Evolutionary conservation across 1,140 invertebrate species (phyloP).

Genomic region (Aphelenchoides besseyi): DNA sequence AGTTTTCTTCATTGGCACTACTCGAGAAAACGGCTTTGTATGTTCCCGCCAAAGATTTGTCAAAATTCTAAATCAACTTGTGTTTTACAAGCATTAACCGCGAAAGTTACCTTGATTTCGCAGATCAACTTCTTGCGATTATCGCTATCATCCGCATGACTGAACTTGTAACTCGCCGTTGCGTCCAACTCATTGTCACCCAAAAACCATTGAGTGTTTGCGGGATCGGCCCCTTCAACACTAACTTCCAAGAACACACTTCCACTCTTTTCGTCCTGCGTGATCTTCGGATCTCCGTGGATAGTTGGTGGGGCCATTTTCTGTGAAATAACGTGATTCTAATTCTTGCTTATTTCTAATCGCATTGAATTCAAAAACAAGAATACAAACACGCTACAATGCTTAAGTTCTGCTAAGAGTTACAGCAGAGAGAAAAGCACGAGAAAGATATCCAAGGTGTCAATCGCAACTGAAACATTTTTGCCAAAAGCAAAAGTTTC

Average conservation of each 20-base stretch:
- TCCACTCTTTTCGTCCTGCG: constrained; percentile 49
- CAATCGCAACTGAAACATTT: too few species aligned
- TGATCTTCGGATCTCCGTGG: constrained; percentile 60
- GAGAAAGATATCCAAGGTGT: too few species aligned
- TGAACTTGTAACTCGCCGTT: constrained; percentile 52
- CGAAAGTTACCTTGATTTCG: constrained; percentile 58
- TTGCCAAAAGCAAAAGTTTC: too few species aligned
- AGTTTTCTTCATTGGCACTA: constrained; percentile 58
- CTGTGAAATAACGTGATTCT: too few species aligned
- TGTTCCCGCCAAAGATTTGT: constrained; percentile 58
- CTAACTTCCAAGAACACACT: constrained; percentile 54
- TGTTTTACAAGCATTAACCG: constrained; percentile 24
- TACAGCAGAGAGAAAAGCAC: too few species aligned
- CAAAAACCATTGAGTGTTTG: constrained; percentile 60
- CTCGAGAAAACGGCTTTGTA: constrained; percentile 58
- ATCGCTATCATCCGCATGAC: constrained; percentile 54
- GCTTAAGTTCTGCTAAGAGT: too few species aligned
- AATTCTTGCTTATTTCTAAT: too few species aligned
- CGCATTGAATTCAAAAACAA: too few species aligned
- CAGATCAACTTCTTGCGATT: constrained; percentile 53
- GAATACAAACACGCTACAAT: neutral
- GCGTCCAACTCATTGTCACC: constrained; percentile 56
- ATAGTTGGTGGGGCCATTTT: constrained; percentile 58
- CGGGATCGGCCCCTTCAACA: constrained; percentile 48
- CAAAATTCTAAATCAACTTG: constrained; percentile 54